Evolutionary conservation across 2,797 vertebrate genomes (phyloP).

Genomic region (Pipistrellus nathusii): DNA sequence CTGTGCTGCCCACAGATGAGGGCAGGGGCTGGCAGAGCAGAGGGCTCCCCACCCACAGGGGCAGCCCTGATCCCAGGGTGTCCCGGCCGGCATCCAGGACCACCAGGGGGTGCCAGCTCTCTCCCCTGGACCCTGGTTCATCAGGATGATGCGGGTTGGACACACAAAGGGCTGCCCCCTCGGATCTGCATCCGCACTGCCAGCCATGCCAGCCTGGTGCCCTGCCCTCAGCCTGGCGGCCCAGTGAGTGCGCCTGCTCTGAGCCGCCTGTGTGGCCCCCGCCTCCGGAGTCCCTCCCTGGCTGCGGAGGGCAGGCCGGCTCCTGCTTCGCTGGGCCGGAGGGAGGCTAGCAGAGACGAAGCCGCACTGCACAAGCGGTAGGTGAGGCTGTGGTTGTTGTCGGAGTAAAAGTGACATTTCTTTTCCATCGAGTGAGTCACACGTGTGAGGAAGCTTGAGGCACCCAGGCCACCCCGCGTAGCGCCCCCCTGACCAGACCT

Average conservation of each 20-base stretch:
- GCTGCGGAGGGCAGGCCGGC: not conserved
- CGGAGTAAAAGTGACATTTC: not conserved
- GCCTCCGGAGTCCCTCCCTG: not conserved
- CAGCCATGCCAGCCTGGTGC: not conserved
- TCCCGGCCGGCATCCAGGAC: not conserved
- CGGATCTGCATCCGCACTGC: not conserved
- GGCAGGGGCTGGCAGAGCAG: not conserved
- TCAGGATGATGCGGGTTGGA: not conserved
- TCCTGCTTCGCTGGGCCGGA: not conserved
- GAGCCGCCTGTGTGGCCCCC: not conserved
- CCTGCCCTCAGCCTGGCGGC: not conserved
- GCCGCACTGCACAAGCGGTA: not conserved
- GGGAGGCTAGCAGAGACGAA: not conserved
- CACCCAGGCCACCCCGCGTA: accelerated
- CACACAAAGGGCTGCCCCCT: too few species aligned
- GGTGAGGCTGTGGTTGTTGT: not conserved
- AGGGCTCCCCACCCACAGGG: not conserved
- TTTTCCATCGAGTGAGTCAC: not conserved
- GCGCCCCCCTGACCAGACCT: accelerated
- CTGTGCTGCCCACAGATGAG: not conserved
- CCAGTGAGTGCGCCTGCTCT: not conserved
- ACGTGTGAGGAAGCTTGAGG: not conserved
- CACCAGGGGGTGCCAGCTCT: too few species aligned
- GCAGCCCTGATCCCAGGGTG: not conserved
- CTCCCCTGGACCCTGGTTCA: not conserved